Evolutionary conservation across 37 sponge, comb jelly and placozoan genomes (phyloP).

Genomic region (Corticium candelabrum): DNA sequence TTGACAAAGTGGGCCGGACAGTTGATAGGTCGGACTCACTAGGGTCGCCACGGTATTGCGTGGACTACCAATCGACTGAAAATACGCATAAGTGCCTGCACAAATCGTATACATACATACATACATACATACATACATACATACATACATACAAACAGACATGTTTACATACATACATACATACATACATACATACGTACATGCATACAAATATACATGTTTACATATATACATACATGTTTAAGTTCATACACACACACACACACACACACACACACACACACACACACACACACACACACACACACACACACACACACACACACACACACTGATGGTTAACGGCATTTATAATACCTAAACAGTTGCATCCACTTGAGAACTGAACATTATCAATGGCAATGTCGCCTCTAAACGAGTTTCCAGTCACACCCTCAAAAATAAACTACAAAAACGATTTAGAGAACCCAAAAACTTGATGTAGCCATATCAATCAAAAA

Average conservation of each 20-base stretch:
- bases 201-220: too few species aligned
- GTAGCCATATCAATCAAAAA: too few species aligned
- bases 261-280: slow-evolving; percentile 5
- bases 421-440: slow-evolving; percentile 30
- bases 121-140: too few species aligned
- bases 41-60: neutral
- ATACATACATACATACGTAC: too few species aligned
- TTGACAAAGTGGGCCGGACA: slow-evolving; percentile 28
- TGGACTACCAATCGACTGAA: too few species aligned
- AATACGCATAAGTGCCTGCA: too few species aligned
- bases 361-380: slow-evolving; percentile 1
- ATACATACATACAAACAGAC: too few species aligned
- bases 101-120: too few species aligned
- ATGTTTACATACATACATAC: too few species aligned
- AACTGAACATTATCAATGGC: slow-evolving; percentile 37
- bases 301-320: slow-evolving; percentile 5
- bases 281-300: slow-evolving; percentile 5
- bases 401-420: slow-evolving; percentile 20
- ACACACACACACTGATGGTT: neutral
- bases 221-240: too few species aligned
- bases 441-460: slow-evolving; percentile 13
- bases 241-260: neutral
- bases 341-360: neutral
- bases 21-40: neutral
- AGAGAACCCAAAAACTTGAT: too few species aligned